Percentiles rank a stretch among this genome's conserved stretches.
phyloP scores from a whole-genome alignment of 2,113 vertebrate species.

The Rhipidura dahli region DNA sequence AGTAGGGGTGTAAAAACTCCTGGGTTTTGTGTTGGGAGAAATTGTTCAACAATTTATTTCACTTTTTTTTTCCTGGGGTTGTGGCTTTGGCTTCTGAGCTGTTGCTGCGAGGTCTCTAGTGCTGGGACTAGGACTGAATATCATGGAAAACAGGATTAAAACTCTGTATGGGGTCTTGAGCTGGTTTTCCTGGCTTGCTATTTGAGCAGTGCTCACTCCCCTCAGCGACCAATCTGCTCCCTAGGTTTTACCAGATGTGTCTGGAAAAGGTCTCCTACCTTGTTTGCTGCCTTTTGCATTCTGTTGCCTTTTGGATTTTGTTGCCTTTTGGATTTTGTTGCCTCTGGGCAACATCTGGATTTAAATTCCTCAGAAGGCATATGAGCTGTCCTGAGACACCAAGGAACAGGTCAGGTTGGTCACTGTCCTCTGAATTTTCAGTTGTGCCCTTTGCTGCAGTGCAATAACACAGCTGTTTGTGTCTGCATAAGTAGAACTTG shows the following conservation, averaged over 20 bases:
- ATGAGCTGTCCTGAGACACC: not conserved
- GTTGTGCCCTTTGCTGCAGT: not conserved
- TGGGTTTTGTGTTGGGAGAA: not conserved
- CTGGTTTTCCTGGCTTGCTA: not conserved
- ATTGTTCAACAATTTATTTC: not conserved
- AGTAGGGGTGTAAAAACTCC: not conserved
- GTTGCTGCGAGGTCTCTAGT: not conserved
- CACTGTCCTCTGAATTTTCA: not conserved
- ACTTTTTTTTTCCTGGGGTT: not conserved
- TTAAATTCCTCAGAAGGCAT: not conserved
- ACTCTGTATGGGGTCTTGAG: accelerated
- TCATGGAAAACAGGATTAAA: not conserved
- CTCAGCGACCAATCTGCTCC: not conserved
- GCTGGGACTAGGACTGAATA: not conserved
- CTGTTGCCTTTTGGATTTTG: not conserved
- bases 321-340: not conserved
- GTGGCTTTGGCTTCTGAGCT: not conserved
- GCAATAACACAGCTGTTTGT: not conserved
- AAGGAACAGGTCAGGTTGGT: not conserved
- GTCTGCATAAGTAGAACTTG: not conserved
- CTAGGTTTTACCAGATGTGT: not conserved
- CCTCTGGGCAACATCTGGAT: not conserved
- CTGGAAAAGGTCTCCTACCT: not conserved
- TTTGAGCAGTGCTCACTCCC: not conserved
- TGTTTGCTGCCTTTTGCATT: not conserved